Percentiles rank a stretch among this genome's conserved stretches.
Conservation (phyloP, 53 echinoderm and acorn worm species). For the Holothuria leucospilota region DNA sequence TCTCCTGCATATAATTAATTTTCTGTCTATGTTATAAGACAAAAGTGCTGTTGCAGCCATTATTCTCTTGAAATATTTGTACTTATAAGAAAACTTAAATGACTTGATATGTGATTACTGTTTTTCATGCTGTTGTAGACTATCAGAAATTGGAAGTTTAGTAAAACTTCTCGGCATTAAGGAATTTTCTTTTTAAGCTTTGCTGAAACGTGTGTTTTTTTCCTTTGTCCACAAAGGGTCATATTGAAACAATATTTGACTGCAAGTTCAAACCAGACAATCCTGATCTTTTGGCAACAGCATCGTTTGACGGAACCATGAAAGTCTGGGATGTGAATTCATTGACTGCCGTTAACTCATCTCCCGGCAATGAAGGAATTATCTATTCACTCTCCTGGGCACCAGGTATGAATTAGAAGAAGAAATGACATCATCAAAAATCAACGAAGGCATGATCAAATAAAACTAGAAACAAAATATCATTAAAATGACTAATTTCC, state of each 20-base stretch:
- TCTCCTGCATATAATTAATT: neutral
- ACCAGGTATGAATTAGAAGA: conserved; percentile 71
- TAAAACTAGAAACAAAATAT: too few species aligned
- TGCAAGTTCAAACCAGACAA: conserved; percentile 98
- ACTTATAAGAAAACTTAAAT: neutral
- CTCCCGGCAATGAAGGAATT: conserved; percentile 97
- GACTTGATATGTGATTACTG: neutral
- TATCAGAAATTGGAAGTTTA: too few species aligned
- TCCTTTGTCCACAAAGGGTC: conserved; percentile 68
- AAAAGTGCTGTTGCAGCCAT: too few species aligned
- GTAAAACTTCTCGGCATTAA: neutral
- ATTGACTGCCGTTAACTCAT: conserved; percentile 82
- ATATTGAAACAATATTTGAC: conserved; percentile 98
- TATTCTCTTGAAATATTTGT: too few species aligned
- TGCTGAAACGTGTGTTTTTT: neutral
- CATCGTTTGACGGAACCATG: conserved; percentile 97
- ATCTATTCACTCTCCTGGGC: conserved; percentile 99
- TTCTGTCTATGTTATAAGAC: neutral
- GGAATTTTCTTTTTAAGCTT: too few species aligned
- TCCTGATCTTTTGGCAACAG: conserved; percentile 90
- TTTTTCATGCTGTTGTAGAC: neutral
- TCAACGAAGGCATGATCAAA: too few species aligned
- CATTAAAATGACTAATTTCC: too few species aligned
- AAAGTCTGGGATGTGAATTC: conserved; percentile 96
- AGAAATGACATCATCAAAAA: too few species aligned